A percentile compares a stretch with the other conserved stretches of the same genome.
phyloP scores from a whole-genome alignment of 2,888 invertebrate species.

The Saturnia pavonia region DNA sequence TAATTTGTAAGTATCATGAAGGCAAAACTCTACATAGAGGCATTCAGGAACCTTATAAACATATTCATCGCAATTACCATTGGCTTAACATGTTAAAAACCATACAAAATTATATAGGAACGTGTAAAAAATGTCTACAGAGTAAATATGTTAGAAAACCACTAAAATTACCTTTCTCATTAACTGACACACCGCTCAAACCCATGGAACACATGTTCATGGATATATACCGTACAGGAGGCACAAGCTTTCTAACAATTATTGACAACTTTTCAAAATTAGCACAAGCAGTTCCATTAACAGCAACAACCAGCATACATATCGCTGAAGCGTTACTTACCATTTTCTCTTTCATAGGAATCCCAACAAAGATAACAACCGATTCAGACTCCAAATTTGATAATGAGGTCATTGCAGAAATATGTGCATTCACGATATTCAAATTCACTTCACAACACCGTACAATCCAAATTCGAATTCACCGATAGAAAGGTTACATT shows the following conservation, averaged over 20 bases:
- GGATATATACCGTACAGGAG: constrained; percentile 25
- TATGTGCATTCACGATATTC: constrained; percentile 31
- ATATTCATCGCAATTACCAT: constrained; percentile 23
- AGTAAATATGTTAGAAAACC: too few relatives aligned
- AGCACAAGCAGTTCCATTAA: constrained; percentile 34
- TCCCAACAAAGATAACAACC: constrained; percentile 33
- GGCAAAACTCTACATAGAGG: too few relatives aligned
- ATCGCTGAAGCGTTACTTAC: constrained; percentile 28
- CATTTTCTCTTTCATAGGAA: constrained; percentile 26
- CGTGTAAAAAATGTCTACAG: constrained; percentile 36
- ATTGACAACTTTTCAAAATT: constrained; percentile 39
- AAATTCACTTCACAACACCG: constrained; percentile 32
- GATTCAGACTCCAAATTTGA: constrained; percentile 39
- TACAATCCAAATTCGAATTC: constrained; percentile 35
- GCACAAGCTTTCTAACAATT: constrained; percentile 14
- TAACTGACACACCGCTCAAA: too few relatives aligned
- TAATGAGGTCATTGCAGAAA: constrained; percentile 36
- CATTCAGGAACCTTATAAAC: constrained; percentile 23
- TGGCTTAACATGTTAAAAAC: constrained; percentile 27
- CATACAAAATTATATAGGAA: constrained; percentile 37
- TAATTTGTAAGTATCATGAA: too few relatives aligned
- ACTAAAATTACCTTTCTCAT: too few relatives aligned
- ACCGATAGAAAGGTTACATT: constrained; percentile 33
- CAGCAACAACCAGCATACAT: constrained; percentile 27
- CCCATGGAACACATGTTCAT: too few relatives aligned